Percentiles rank a stretch among this genome's conserved stretches.
phyloP scores from a whole-genome alignment of 2,888 invertebrate species.

The Ryuthela nishihirai region DNA sequence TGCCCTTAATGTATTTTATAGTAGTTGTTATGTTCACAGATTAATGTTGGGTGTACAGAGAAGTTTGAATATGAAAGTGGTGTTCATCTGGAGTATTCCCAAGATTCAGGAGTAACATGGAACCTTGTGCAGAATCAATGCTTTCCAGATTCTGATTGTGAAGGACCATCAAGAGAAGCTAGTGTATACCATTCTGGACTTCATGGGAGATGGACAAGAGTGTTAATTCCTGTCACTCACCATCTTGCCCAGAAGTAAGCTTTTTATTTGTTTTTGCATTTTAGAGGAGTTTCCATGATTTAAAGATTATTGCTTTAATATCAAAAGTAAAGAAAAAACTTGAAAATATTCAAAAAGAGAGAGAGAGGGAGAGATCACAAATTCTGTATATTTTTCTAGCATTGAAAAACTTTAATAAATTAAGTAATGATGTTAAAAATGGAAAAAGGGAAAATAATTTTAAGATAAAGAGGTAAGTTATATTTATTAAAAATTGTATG shows the following conservation, averaged over 20 bases:
- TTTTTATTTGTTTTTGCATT: constrained; percentile 1
- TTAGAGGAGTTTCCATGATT: no score
- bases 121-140: constrained; percentile 48
- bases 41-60: constrained; percentile 51
- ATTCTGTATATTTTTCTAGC: no score
- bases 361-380: no score
- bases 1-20: no score
- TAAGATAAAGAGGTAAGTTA: no score
- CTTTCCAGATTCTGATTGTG: constrained; percentile 48
- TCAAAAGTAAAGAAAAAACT: constrained; percentile 41
- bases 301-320: constrained; percentile 43
- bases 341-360: no score
- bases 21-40: no score
- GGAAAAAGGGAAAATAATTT: no score
- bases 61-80: constrained; percentile 47
- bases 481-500: no score
- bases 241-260: constrained; percentile 48
- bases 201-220: constrained; percentile 49
- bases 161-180: constrained; percentile 46
- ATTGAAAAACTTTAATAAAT: no score
- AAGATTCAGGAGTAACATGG: constrained; percentile 50
- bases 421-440: no score
- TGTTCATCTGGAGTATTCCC: constrained; percentile 51
- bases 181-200: constrained; percentile 50
- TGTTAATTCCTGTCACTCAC: constrained; percentile 48